phyloP scores from a whole-genome alignment of 1,140 invertebrate genomes.

The Drosophila sproati region DNA sequence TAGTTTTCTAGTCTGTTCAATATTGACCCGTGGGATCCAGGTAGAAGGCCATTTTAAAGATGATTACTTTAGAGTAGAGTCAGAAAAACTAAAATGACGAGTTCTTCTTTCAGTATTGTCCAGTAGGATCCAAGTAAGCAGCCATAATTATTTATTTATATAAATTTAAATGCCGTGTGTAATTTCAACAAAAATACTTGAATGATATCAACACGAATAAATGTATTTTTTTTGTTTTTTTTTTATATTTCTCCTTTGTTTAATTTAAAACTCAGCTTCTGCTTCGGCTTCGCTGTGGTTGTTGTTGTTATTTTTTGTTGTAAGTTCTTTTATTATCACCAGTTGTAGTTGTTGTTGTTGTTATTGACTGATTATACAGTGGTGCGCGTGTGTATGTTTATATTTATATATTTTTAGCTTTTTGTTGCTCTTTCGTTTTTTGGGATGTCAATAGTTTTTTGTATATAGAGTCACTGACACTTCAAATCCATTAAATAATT shows the following conservation, averaged over 20 bases:
- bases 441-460: conserved; percentile 36
- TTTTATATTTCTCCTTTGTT: conserved; percentile 62
- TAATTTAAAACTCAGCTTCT: conserved; percentile 53
- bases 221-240: conserved; percentile 11
- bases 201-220: conserved; percentile 66
- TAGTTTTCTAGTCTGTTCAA: conserved; percentile 25
- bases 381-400: conserved; percentile 47
- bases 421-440: conserved; percentile 18
- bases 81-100: neutral
- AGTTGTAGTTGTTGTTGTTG: conserved; percentile 51
- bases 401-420: conserved; percentile 43
- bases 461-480: conserved; percentile 78
- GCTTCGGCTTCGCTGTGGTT: conserved; percentile 22
- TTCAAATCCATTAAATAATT: conserved; percentile 63
- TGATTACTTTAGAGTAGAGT: neutral
- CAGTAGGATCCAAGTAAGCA: conserved; percentile 78
- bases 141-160: conserved; percentile 48
- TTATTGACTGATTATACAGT: conserved; percentile 73
- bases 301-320: conserved; percentile 69
- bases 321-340: conserved; percentile 83
- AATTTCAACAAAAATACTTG: conserved; percentile 60
- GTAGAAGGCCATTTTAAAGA: conserved; percentile 54
- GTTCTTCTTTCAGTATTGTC: conserved; percentile 65
- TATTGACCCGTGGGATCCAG: conserved; percentile 84
- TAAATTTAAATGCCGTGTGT: conserved; percentile 22